Base-by-base conservation (phyloP, 2,113 vertebrate species). In the Meleagris gallopavo region DNA sequence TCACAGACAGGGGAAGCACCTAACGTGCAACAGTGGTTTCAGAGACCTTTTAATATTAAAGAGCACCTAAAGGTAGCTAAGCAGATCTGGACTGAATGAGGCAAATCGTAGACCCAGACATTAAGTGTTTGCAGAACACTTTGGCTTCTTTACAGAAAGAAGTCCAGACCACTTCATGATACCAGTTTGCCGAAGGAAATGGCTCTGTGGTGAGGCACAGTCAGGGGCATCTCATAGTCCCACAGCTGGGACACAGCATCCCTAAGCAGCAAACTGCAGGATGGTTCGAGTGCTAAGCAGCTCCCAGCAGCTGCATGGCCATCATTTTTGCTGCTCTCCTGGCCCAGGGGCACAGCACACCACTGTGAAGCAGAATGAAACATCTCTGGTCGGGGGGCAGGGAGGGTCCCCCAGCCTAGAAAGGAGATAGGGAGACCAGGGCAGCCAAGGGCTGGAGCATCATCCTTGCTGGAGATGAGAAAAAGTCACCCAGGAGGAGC, bases 1-100 rank as follows among this genome's bases (percentile, higher is more conserved):
- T 19, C 91, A 13, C 32, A 12, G 66, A 45, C 66, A 79, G 89
- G 81, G 93, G 72, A 89, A 95, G 78, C 91, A 85, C 93, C 93
- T 40, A 48, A 89, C 0, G 14, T 58, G 43, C 48, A 46, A 11
- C 40, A 55, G 43, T 6, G 5, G 58, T 94, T 96, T 84, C 32
- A 0, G 76, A 58, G 55, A 3, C 60, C 54, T 43, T 62, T 24
- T 29, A 34, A 45, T 20, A 71, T 16, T 73, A 54, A 77, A 36
- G 24, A 41, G 64, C 64, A 25, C 50, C 30, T 11, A 36, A 62
- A 57, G 9, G 60, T 73, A 43, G 40, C 52, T 65, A 2, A 0
- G 11, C 69, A 62, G 50, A 71, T 86, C 73, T 25, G n/a, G n/a
- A 6, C 45, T 4, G 25, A 50, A 14, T 4, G 41, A 79, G 41